Conservation (phyloP, 2,113 vertebrate genomes). For the Ophiodon elongatus region DNA sequence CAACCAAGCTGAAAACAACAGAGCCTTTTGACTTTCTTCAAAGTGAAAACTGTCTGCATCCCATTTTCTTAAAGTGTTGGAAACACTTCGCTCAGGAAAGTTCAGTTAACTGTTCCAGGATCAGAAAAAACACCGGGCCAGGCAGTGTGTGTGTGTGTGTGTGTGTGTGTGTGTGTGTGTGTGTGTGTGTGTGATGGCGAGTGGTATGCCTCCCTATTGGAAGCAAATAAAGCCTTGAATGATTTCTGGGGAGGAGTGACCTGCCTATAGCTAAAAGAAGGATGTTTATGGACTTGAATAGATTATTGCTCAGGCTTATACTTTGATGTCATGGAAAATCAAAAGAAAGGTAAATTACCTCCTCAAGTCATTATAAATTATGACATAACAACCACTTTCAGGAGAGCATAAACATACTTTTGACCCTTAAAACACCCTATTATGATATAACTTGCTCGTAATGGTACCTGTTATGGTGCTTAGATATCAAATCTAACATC, state of each 20-base stretch:
- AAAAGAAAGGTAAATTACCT: constrained; percentile 39
- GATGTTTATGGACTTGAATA: constrained; percentile 46
- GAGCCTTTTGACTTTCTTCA: constrained; percentile 70
- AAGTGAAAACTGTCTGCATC: constrained; percentile 73
- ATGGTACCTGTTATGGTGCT: background rate
- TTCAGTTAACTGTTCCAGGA: constrained; percentile 37
- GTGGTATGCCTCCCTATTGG: constrained; percentile 24
- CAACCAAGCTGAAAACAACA: constrained; percentile 57
- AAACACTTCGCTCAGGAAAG: constrained; percentile 27
- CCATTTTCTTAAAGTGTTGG: constrained; percentile 55
- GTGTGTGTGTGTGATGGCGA: background rate
- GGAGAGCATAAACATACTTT: constrained; percentile 17
- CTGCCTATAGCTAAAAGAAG: constrained; percentile 37
- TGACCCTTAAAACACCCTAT: constrained; percentile 11
- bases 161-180: background rate
- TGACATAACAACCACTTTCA: constrained; percentile 18
- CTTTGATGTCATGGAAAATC: constrained; percentile 52
- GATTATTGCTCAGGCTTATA: constrained; percentile 35
- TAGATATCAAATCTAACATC: background rate
- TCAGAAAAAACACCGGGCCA: background rate
- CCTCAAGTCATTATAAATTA: constrained; percentile 34
- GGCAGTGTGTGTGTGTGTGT: constrained; percentile 1
- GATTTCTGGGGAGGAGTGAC: constrained; percentile 47
- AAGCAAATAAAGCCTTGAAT: constrained; percentile 39
- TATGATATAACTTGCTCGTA: background rate